Evolutionary conservation across 2,888 invertebrate species (phyloP).

Genomic region (Ophion ventricosus): DNA sequence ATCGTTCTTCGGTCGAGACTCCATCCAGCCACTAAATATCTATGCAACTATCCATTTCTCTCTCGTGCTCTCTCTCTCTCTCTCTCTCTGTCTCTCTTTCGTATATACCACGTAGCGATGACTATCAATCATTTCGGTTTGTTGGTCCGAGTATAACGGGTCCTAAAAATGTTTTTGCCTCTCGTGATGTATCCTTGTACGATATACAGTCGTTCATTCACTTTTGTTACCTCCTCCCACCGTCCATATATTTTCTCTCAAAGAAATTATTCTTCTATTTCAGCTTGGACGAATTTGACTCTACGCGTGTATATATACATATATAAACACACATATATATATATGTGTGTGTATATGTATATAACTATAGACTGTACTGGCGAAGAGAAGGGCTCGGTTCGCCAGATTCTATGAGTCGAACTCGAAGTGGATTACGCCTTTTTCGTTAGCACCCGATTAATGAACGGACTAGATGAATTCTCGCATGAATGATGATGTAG

Average conservation of each 20-base stretch:
- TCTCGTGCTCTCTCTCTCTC: slow-evolving; percentile 4
- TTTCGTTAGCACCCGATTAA: background rate
- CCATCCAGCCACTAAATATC: slow-evolving; percentile 40
- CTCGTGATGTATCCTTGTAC: slow-evolving; percentile 34
- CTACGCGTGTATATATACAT: background rate
- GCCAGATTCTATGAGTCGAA: background rate
- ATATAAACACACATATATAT: background rate
- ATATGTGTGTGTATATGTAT: background rate
- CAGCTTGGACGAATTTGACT: slow-evolving; percentile 23
- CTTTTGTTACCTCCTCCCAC: slow-evolving; percentile 50
- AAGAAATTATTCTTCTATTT: slow-evolving; percentile 48
- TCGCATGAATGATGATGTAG: slow-evolving; percentile 14
- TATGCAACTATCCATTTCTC: slow-evolving; percentile 27
- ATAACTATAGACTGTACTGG: background rate
- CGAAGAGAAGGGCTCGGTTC: slow-evolving; percentile 1
- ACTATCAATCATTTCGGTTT: slow-evolving; percentile 57
- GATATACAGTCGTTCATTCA: slow-evolving; percentile 50
- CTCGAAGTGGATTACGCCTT: background rate
- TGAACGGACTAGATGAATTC: slow-evolving; percentile 1
- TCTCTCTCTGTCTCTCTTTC: slow-evolving; percentile 26
- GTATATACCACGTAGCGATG: slow-evolving; percentile 28
- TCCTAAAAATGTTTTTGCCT: slow-evolving; percentile 57
- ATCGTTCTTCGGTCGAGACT: slow-evolving; percentile 17
- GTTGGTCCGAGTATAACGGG: slow-evolving; percentile 49
- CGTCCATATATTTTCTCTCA: slow-evolving; percentile 36